These are phyloP conservation scores for Agelas oroides DNA, from an alignment of 37 sponge, comb jelly and placozoan genomes.

Conservation along the genomic window DNA sequence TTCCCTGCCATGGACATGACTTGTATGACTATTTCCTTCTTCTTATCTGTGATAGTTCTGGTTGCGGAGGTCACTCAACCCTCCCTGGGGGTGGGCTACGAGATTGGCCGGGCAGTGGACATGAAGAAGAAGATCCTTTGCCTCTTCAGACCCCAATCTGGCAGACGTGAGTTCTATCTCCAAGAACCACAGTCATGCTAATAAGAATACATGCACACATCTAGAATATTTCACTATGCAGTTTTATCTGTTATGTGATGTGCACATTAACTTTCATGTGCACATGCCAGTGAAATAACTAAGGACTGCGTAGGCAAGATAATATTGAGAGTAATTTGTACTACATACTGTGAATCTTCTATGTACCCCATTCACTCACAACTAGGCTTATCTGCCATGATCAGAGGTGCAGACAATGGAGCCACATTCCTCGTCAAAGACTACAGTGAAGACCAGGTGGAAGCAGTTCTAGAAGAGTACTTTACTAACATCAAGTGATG, in stretches of 20 bases:
- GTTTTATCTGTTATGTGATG: too few relatives aligned
- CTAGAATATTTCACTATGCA: too few relatives aligned
- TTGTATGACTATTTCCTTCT: too few relatives aligned
- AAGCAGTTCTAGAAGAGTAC: constrained; percentile 61
- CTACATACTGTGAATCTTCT: too few relatives aligned
- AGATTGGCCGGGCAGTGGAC: constrained; percentile 89
- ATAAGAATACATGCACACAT: too few relatives aligned
- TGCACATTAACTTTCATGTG: too few relatives aligned
- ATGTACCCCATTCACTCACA: too few relatives aligned
- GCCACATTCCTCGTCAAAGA: constrained; percentile 68
- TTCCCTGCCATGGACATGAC: too few relatives aligned
- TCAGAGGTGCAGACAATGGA: constrained; percentile 80
- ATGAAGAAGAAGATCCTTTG: constrained; percentile 86
- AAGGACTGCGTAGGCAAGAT: too few relatives aligned
- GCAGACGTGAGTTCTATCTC: constrained; percentile 55
- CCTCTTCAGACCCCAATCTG: constrained; percentile 86
- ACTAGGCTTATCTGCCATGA: constrained; percentile 87
- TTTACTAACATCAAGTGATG: constrained; percentile 17
- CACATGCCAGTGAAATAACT: too few relatives aligned
- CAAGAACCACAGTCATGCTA: too few relatives aligned
- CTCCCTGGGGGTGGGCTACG: constrained; percentile 97
- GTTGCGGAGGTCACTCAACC: constrained; percentile 96
- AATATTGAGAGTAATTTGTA: too few relatives aligned
- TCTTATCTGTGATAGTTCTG: constrained; percentile 73
- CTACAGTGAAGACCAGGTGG: constrained; percentile 65